A percentile compares a stretch with the other conserved stretches of the same genome.
These are phyloP conservation scores for Iselma pallidipennis DNA, from an alignment of 2,888 invertebrate genomes.

Conservation along the genomic window DNA sequence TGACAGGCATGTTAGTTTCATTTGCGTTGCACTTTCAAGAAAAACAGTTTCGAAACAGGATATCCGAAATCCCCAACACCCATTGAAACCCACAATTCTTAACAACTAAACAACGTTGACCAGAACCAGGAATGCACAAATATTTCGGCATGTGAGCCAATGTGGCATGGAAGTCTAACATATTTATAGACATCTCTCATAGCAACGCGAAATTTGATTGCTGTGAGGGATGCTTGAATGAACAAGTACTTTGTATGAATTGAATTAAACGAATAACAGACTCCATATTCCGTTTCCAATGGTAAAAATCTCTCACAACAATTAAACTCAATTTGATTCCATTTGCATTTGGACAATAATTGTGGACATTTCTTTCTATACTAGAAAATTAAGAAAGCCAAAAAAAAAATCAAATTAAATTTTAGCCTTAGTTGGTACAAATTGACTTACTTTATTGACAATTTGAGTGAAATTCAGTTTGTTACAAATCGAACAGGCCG, in stretches of 20 bases:
- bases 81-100: too few relatives aligned
- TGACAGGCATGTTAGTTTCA: too few relatives aligned
- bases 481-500: conserved; percentile 50
- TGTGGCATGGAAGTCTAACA: too few relatives aligned
- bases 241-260: conserved; percentile 61
- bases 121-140: too few relatives aligned
- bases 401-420: conserved; percentile 1
- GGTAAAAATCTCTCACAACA: conserved; percentile 73
- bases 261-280: conserved; percentile 68
- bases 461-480: conserved; percentile 47
- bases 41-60: too few relatives aligned
- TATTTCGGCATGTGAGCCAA: too few relatives aligned
- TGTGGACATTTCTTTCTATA: conserved; percentile 58
- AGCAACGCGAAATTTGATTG: conserved; percentile 1
- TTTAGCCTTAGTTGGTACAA: not conserved
- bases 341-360: conserved; percentile 65
- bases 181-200: not conserved
- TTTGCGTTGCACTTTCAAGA: too few relatives aligned
- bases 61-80: too few relatives aligned
- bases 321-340: conserved; percentile 65
- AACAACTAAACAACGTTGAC: too few relatives aligned
- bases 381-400: conserved; percentile 30
- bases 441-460: conserved; percentile 44
- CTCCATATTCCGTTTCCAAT: conserved; percentile 70
- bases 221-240: not conserved